These are phyloP conservation scores for Amphimallon solstitiale DNA, from an alignment of 2,888 invertebrate genomes.

Conservation along the genomic window DNA sequence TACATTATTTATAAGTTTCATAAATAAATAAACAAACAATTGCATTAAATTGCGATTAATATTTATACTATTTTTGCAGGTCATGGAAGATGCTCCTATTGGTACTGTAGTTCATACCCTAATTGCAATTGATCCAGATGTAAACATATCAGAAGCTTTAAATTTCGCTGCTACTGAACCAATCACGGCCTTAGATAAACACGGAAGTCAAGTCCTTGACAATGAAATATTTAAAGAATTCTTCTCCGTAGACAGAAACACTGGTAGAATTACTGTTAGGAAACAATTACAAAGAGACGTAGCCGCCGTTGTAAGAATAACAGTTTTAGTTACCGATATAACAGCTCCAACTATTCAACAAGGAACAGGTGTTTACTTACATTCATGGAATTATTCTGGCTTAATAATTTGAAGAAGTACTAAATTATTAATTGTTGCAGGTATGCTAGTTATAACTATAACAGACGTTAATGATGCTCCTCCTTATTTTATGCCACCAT, in stretches of 20 bases:
- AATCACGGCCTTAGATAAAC: constrained; percentile 83
- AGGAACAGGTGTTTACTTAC: constrained; percentile 72
- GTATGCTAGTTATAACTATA: constrained; percentile 73
- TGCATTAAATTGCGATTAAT: too few species aligned
- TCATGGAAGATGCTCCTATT: constrained; percentile 80
- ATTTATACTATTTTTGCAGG: constrained; percentile 59
- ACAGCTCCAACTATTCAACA: constrained; percentile 82
- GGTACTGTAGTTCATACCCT: constrained; percentile 78
- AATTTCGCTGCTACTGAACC: constrained; percentile 75
- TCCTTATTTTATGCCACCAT: constrained; percentile 77
- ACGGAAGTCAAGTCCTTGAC: constrained; percentile 75
- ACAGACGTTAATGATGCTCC: constrained; percentile 78
- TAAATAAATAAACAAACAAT: too few species aligned
- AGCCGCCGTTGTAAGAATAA: constrained; percentile 80
- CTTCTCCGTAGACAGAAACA: constrained; percentile 72
- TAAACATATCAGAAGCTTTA: constrained; percentile 74
- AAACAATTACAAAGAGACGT: constrained; percentile 72
- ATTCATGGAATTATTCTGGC: too few species aligned
- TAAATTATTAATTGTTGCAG: constrained; percentile 58
- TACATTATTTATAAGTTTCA: too few species aligned
- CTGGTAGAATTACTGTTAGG: constrained; percentile 73
- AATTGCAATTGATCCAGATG: constrained; percentile 83
- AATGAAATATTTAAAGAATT: constrained; percentile 69
- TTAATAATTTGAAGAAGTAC: constrained; percentile 23
- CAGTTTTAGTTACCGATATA: constrained; percentile 83